Evolutionary conservation across 2,888 invertebrate genomes (phyloP).

Genomic region (Mongoloraphidia duomilia): DNA sequence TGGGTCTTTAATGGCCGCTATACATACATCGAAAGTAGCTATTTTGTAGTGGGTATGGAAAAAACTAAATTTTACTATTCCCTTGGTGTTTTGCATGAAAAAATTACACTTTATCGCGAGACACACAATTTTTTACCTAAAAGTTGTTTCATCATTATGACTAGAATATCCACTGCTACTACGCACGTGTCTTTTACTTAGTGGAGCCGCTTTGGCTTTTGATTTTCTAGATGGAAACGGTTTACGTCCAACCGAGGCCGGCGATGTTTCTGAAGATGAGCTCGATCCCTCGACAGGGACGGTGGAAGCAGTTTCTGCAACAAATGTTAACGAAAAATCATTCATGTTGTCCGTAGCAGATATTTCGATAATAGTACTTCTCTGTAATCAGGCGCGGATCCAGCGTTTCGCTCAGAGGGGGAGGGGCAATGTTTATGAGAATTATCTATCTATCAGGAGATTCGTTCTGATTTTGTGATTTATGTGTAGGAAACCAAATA

Average conservation of each 20-base stretch:
- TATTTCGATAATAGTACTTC: conserved; percentile 32
- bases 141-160: conserved; percentile 74
- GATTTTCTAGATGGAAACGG: conserved; percentile 53
- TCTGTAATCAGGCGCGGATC: too few species aligned
- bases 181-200: conserved; percentile 56
- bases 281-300: conserved; percentile 52
- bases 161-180: conserved; percentile 71
- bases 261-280: conserved; percentile 64
- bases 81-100: background rate
- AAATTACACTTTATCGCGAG: background rate
- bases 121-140: conserved; percentile 39
- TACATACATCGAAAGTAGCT: background rate
- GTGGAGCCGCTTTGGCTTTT: conserved; percentile 41
- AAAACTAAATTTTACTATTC: background rate
- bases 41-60: too few species aligned
- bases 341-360: conserved; percentile 25
- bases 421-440: too few species aligned
- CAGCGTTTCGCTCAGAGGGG: too few species aligned
- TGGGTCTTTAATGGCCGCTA: too few species aligned
- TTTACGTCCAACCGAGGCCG: conserved; percentile 45
- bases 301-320: conserved; percentile 2
- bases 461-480: too few species aligned
- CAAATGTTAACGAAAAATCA: background rate
- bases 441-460: too few species aligned
- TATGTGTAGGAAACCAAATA: too few species aligned